Evolutionary conservation across 1,140 invertebrate genomes (phyloP).

Genomic region (Prorops nasuta): DNA sequence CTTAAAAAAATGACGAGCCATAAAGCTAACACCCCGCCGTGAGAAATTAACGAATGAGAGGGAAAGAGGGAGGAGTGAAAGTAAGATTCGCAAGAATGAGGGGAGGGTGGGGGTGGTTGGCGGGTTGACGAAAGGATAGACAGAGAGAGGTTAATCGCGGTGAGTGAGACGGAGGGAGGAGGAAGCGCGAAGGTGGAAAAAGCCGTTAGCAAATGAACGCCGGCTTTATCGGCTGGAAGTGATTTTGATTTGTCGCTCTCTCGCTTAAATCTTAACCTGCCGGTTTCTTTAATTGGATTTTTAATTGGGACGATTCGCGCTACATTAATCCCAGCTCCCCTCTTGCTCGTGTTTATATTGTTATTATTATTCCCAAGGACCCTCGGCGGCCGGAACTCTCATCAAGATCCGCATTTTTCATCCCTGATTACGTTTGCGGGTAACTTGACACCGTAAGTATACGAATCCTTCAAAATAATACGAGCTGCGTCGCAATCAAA

Average conservation of each 20-base stretch:
- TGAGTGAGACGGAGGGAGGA: conserved; percentile 14
- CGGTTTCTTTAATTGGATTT: conserved; percentile 54
- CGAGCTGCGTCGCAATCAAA: too few relatives aligned
- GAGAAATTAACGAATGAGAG: conserved; percentile 37
- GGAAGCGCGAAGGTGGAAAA: conserved; percentile 33
- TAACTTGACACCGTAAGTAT: conserved; percentile 11
- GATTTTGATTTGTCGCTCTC: conserved; percentile 50
- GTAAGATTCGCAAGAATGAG: conserved; percentile 17
- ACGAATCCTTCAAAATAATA: conserved; percentile 16
- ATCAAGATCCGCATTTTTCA: conserved; percentile 7
- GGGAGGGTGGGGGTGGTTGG: conserved; percentile 4
- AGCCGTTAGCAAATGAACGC: conserved; percentile 52
- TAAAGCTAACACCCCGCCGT: conserved; percentile 50
- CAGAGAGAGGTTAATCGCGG: conserved; percentile 1
- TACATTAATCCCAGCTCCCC: conserved; percentile 45
- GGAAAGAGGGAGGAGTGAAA: conserved; percentile 12
- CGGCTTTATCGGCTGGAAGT: conserved; percentile 53
- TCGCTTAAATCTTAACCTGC: conserved; percentile 47
- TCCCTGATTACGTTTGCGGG: conserved; percentile 11
- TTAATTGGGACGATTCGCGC: conserved; percentile 53
- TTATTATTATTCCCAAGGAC: conserved; percentile 32
- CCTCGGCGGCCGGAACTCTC: conserved; percentile 1
- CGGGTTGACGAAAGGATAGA: conserved; percentile 6
- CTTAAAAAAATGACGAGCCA: conserved; percentile 56
- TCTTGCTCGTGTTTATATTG: conserved; percentile 26